Base-by-base conservation (phyloP, 2,113 vertebrate species). In the Fulica atra region DNA sequence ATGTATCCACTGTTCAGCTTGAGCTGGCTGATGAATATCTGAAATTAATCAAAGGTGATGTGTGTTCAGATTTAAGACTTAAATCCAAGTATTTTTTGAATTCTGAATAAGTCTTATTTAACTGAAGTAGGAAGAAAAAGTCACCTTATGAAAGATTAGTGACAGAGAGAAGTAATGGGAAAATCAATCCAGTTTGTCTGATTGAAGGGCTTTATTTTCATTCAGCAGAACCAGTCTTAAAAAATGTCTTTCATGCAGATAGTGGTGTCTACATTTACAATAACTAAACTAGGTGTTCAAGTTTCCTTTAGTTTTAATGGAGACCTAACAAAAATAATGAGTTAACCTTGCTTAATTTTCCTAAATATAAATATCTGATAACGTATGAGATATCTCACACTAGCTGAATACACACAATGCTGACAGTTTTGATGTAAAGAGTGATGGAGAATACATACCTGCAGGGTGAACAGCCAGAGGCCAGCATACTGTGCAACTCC, bases 261-360 rank as follows among this genome's bases (percentile, higher is more conserved):
- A 46, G 13, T 15, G 21, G 8, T 44, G 18, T 53, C 42, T 53
- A 66, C 53, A 51, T 63, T 51, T 29, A 53, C 13, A 76, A 63
- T 26, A 18, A 10, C 16, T 53, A 42, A 92, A 56, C 14, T 31
- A 60, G 11, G 48, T 29, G 6, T 53, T 13, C 12, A 40, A 24
- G 4, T 42, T 66, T 16, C 10, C 19, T 28, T 63, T 66, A 57
- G 38, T 56, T 44, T 46, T 65, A 61, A 53, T 57, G 6, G 7
- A 38, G 9, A 36, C 12, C 6, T 38, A 71, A 42, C 4, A 13
- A 53, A 57, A 76, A 38, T 16, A 53, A n/a, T 25, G 56, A 26
- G 0, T 7, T 1, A 0, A 3, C 1, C 2, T 76, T 83, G 5
- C 6, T 50, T 74, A 10, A 23, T 82, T 80, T 56, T 5, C 21